These are phyloP conservation scores for Hippoglossus stenolepis DNA, from an alignment of 2,113 vertebrate genomes.

Conservation along the genomic window DNA sequence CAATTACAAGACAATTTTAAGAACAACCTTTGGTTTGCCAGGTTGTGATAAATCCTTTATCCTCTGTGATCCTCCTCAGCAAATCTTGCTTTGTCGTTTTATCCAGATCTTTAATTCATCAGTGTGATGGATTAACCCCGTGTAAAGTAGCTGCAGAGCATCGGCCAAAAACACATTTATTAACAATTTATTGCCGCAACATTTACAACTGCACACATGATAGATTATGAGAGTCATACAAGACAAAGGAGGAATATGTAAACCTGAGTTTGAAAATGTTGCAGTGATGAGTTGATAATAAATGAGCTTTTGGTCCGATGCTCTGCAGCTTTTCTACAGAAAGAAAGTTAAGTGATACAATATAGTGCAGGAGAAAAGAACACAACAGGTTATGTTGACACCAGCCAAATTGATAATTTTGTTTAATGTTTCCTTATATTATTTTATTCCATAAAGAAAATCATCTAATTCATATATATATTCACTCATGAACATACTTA, in stretches of 20 bases:
- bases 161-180: not conserved
- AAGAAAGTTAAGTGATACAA: conserved; percentile 14
- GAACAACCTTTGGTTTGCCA: not conserved
- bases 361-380: not conserved
- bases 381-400: too few species aligned
- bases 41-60: not conserved
- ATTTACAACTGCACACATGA: conserved; percentile 9
- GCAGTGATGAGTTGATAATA: conserved; percentile 5
- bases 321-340: not conserved
- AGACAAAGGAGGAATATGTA: not conserved
- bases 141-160: conserved; percentile 1
- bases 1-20: not conserved
- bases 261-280: conserved; percentile 8
- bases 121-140: not conserved
- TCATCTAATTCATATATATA: too few species aligned
- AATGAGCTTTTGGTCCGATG: not conserved
- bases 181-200: conserved; percentile 8
- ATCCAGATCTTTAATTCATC: conserved; percentile 26
- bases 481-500: too few species aligned
- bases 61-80: not conserved
- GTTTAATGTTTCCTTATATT: too few species aligned
- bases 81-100: not conserved
- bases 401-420: too few species aligned
- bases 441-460: too few species aligned
- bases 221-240: conserved; percentile 12